Evolutionary conservation across 2,113 vertebrate genomes (phyloP), one percentile per base, ranked within the genome.

Genomic region (Boulengeromyrus knoepffleri): DNA sequence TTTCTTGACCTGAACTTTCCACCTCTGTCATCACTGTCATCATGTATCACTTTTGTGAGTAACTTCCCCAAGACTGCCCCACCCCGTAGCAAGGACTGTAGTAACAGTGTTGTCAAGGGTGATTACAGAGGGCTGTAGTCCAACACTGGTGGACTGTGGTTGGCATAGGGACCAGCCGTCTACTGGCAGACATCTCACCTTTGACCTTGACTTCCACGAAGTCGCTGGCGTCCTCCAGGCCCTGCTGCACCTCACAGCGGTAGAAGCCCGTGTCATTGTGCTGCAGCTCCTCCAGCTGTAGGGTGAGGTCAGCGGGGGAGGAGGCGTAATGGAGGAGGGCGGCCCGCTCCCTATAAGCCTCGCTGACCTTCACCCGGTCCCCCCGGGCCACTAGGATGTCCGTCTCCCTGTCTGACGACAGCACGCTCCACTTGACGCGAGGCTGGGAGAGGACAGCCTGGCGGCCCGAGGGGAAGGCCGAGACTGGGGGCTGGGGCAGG

Each of bases 321-420:
- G 92, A 94, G 0, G 95, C 96, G 58, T 98, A 99, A 87, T 96
- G 94, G 1, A 97, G 97, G 91, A 99, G 95, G 0, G 96, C 96
- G 91, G 97, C 98, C 0, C 98, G 94, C 88, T 95, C 94, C 12
- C 95, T 95, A 91, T 98, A 99, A 4, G 94, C 94, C 94, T 98
- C 97, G 74, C 94, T 99, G 92, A 99, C 97, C 92, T 97, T 97
- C 91, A 99, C 97, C 89, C 96, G 94, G 70, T 97, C 96, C 1
- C 98, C 98, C 0, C 96, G 96, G 1, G 98, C 98, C 47, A 99
- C 98, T 93, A 99, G 91, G 92, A 99, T 98, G 94, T 99, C 98
- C 0, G 92, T 92, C 93, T 99, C 98, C 1, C 86, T 93, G 47
- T 94, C 96, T 0, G 96, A 93, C 0, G 95, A 95, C 85, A 98